Conservation (phyloP, 2,113 vertebrate genomes). For the Mirza zaza region DNA sequence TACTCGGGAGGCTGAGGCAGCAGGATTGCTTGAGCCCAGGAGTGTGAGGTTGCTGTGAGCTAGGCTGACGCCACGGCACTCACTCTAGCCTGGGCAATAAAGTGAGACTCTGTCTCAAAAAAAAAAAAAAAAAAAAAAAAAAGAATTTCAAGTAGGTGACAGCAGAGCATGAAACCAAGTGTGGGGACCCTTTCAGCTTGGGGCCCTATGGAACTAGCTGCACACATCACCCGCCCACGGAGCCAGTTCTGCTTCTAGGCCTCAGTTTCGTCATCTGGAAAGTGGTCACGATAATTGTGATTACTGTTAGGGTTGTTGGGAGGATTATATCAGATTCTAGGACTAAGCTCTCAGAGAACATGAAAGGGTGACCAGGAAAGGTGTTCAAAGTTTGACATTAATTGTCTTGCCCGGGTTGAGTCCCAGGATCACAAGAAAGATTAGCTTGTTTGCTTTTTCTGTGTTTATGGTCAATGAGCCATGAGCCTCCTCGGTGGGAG, state of each 20-base stretch:
- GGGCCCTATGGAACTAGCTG: rapidly evolving
- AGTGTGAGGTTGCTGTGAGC: no score
- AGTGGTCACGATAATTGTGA: not conserved
- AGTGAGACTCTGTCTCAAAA: no score
- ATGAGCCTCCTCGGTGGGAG: not conserved
- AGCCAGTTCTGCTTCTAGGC: not conserved
- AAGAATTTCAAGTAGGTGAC: not conserved
- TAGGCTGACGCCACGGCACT: no score
- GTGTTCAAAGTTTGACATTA: not conserved
- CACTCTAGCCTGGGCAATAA: no score
- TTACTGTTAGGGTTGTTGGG: not conserved
- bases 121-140: no score
- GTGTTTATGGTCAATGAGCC: not conserved
- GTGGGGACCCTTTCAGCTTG: rapidly evolving
- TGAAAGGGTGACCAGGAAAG: not conserved
- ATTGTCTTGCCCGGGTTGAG: not conserved
- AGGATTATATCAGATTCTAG: constrained; percentile 9
- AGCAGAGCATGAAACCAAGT: not conserved
- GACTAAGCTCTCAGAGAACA: not conserved
- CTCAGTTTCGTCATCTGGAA: not conserved
- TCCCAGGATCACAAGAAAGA: not conserved
- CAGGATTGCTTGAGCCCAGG: no score
- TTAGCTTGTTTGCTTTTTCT: not conserved
- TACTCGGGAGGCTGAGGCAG: no score
- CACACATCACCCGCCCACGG: not conserved